A percentile compares a stretch with the other conserved stretches of the same genome.
These are phyloP conservation scores for Vultur gryphus DNA, from an alignment of 2,797 vertebrate species.

Conservation along the genomic window DNA sequence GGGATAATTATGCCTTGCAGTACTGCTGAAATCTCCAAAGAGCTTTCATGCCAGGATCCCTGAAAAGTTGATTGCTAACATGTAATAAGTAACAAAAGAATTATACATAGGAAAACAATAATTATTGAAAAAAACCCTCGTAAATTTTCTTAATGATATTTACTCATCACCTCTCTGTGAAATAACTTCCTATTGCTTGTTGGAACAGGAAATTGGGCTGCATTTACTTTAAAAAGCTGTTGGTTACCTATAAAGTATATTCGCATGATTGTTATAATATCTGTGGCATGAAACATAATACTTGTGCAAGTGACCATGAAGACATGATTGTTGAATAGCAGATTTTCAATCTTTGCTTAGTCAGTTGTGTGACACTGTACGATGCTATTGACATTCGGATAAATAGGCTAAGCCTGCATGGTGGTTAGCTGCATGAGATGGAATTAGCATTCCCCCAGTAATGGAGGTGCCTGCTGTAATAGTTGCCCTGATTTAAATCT, in stretches of 20 bases:
- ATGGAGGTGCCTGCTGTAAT: neutral
- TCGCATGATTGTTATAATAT: neutral
- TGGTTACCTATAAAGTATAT: neutral
- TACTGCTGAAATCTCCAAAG: constrained; percentile 21
- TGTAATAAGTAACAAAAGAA: constrained; percentile 11
- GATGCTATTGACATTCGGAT: neutral
- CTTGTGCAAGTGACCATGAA: constrained; percentile 24
- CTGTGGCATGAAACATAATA: neutral
- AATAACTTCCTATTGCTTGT: neutral
- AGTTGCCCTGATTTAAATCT: constrained; percentile 22
- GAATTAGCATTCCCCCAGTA: neutral
- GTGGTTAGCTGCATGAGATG: neutral
- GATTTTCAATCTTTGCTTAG: constrained; percentile 34
- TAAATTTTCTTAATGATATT: constrained; percentile 30
- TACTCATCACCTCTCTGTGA: constrained; percentile 17
- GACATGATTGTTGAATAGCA: neutral
- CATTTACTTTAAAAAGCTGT: neutral
- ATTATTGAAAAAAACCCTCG: neutral
- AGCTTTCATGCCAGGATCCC: neutral
- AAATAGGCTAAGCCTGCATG: neutral
- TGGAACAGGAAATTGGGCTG: neutral
- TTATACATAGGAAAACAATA: neutral
- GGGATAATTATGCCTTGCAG: constrained; percentile 50
- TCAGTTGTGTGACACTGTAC: neutral
- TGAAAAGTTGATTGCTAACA: constrained; percentile 40